Base-by-base conservation (phyloP, 2,797 vertebrate genomes). In the Telmatherina bonti region DNA sequence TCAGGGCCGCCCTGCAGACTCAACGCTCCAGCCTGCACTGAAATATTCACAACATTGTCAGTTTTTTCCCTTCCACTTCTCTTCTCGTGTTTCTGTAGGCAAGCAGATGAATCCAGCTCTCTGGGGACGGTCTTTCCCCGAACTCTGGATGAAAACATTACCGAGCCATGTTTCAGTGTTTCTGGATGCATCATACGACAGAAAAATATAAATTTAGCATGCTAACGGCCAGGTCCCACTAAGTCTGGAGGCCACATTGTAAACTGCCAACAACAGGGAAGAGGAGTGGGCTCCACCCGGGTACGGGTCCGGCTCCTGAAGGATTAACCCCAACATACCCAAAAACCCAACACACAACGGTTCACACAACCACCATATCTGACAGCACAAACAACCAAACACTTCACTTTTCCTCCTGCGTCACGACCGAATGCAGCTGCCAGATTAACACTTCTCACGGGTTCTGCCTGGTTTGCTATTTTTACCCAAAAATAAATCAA, bases 51-150 rank as follows among this genome's bases (percentile, higher is more conserved):
- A 52, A 2, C 0, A 59, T 70, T 35, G 29, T 35, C 2, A 2
- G 52, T n/a, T 18, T 12, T 33, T n/a, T 6, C 11, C 54, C 36
- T 45, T 18, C 61, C 26, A 10, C 52, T 51, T 26, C 27, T 29
- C 12, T 58, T 3, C 38, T 41, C 12, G n/a, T 47, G 61, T 56
- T 66, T 61, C 35, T 51, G 61, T 31, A 56, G 12, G 41, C 41
- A 27, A 64, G 67, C 56, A 68, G 61, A 69, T 74, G 56, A 60
- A 35, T 72, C 54, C 33, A 55, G 51, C 62, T 22, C 62, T 43
- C 18, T 26, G 11, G 71, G 54, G 57, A 47, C 10, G 66, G 38
- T 45, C 65, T 72, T 41, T 12, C 60, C 20, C 63, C 5, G 36
- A 36, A 10, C 22, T 63, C 20, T 15, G 67, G 26, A 63, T 57